Evolutionary conservation across 2,888 invertebrate genomes (phyloP).

Genomic region (Spicauda simplicius): DNA sequence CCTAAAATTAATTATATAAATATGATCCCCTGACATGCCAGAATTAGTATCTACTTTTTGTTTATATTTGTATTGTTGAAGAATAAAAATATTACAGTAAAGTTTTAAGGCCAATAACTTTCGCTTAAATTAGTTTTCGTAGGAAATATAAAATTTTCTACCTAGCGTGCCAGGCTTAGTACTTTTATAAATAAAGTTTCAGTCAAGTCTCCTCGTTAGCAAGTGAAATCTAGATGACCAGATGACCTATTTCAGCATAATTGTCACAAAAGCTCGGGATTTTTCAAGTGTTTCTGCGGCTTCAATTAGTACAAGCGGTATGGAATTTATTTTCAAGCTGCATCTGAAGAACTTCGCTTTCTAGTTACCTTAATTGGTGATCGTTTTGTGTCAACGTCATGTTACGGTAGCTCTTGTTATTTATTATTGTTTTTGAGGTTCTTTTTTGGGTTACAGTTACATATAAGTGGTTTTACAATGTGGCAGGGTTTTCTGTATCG

Average conservation of each 20-base stretch:
- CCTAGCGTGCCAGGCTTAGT: slow-evolving; percentile 4
- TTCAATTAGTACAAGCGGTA: slow-evolving; percentile 29
- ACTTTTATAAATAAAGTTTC: slow-evolving; percentile 15
- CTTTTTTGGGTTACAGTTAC: too few species aligned
- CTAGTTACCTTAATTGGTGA: slow-evolving; percentile 8
- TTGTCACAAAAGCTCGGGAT: slow-evolving; percentile 31
- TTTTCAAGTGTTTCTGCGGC: slow-evolving; percentile 27
- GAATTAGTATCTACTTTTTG: too few species aligned
- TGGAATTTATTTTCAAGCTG: slow-evolving; percentile 26
- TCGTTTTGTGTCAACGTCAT: background rate
- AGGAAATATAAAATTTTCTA: background rate
- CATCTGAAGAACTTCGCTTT: slow-evolving; percentile 14
- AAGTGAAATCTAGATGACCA: slow-evolving; percentile 35
- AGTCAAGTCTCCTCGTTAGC: slow-evolving; percentile 26
- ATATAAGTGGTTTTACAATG: too few species aligned
- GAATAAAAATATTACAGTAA: too few species aligned
- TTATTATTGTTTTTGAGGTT: too few species aligned
- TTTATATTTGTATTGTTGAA: too few species aligned
- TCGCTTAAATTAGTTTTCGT: too few species aligned
- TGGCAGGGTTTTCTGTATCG: too few species aligned
- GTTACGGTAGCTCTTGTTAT: background rate
- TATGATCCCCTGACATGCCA: too few species aligned
- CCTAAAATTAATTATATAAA: too few species aligned
- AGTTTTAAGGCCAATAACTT: too few species aligned
- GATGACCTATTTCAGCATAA: slow-evolving; percentile 31